Conservation (phyloP, 2,113 vertebrate species). For the Hyperopisus bebe region DNA sequence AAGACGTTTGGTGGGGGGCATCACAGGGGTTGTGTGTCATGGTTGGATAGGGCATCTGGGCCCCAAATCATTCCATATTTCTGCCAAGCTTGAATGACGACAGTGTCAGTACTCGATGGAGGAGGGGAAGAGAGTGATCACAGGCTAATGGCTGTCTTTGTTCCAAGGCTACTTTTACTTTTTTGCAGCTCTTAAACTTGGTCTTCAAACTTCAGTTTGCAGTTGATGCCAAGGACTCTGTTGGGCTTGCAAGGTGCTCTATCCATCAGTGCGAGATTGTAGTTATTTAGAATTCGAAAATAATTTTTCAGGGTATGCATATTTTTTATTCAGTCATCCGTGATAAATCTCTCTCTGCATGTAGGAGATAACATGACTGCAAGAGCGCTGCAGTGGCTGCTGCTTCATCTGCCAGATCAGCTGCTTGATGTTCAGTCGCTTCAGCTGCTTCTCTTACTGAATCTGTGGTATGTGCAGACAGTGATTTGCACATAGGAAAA, state of each 20-base stretch:
- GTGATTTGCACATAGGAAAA: neutral
- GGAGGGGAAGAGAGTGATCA: neutral
- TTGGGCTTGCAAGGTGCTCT: neutral
- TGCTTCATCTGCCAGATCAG: neutral
- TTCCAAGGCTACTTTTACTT: neutral
- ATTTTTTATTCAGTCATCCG: neutral
- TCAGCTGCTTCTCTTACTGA: neutral
- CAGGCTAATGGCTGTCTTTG: neutral
- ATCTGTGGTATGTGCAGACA: neutral
- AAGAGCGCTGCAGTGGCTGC: neutral
- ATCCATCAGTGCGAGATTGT: neutral
- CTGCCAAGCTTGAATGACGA: neutral
- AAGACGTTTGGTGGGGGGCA: neutral
- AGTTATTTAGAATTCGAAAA: neutral
- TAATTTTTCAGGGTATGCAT: neutral
- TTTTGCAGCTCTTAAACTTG: neutral
- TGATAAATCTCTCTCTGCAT: neutral
- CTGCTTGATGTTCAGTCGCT: neutral
- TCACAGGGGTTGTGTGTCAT: neutral
- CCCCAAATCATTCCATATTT: neutral
- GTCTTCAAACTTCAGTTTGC: neutral
- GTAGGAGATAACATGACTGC: neutral
- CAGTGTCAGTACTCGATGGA: neutral
- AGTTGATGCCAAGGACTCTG: neutral
- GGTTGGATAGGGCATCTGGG: neutral